phyloP scores from a whole-genome alignment of 2,113 vertebrate genomes.

The Equus quagga region DNA sequence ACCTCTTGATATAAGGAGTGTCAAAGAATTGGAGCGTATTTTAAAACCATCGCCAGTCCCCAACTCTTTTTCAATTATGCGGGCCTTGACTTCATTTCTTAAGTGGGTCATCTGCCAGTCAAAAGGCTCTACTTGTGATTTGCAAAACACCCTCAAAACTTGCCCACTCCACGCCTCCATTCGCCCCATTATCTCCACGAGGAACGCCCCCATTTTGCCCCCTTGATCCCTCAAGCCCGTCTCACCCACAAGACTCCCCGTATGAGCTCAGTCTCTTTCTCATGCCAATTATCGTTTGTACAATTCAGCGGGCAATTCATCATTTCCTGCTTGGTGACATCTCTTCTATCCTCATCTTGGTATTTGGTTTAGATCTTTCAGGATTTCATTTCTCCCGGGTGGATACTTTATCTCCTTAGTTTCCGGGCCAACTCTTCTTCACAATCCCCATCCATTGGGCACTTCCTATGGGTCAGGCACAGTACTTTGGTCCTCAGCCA shows the following conservation, averaged over 20 bases:
- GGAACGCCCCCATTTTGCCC: background rate
- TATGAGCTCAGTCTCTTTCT: background rate
- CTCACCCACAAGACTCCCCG: background rate
- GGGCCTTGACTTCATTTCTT: background rate
- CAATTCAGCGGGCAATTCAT: background rate
- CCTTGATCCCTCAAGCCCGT: accelerated
- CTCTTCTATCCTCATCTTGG: background rate
- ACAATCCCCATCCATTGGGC: background rate
- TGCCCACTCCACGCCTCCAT: background rate
- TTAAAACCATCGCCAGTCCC: background rate
- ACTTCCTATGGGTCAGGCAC: accelerated
- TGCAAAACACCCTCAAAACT: background rate
- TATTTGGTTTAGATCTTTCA: background rate
- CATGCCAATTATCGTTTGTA: accelerated
- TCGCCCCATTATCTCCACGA: background rate
- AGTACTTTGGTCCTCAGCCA: background rate
- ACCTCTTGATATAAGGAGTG: background rate
- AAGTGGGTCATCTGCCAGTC: background rate
- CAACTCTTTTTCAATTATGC: background rate
- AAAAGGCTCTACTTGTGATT: background rate
- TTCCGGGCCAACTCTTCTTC: background rate
- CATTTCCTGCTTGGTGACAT: background rate
- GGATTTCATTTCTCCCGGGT: background rate
- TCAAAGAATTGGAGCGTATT: background rate
- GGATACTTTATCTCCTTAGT: background rate